Evolutionary conservation across 2,113 vertebrate genomes (phyloP), one percentile per base, ranked within the genome.

Genomic region (Catharus minimus): DNA sequence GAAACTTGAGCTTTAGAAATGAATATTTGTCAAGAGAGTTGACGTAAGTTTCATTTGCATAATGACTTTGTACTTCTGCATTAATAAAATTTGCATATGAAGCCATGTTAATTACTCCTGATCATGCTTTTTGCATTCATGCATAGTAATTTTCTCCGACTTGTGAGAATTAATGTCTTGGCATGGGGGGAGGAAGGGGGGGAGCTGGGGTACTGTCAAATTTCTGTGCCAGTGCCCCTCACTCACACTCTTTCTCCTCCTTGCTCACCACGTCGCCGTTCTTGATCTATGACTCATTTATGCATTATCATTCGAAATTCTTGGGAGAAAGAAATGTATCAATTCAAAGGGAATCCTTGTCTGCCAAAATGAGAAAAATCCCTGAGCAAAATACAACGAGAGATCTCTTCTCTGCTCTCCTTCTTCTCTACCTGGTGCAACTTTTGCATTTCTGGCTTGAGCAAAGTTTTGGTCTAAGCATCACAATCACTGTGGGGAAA

Each of bases 61-160:
- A 99, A 99, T 99, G 98, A 99, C 98, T 99, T 99, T 99, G 99
- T 99, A 99, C 99, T 99, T 99, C 98, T 99, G 98, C 99, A 99
- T 99, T 99, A 99, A 99, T 99, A 99, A 98, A 98, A 99, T 99
- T 99, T 99, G 99, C 99, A 99, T 99, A 99, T 99, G 98, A 99
- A 99, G 99, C 99, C 98, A 98, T 99, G 99, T 99, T 99, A 99
- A 99, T 99, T 99, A 99, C 99, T 99, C 98, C 98, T 99, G 99
- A 99, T 99, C 99, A 99, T 99, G 98, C 98, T 99, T 99, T 99
- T 99, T 99, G 99, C 99, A 99, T 99, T 99, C 99, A 99, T 99
- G 99, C 98, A 99, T 99, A 98, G 98, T 99, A 99, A 99, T 99
- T 99, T 99, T 99, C 98, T 97, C 98, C 98, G 98, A 99, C 98